A percentile compares a stretch with the other conserved stretches of the same genome.
Evolutionary conservation across 2,888 invertebrate genomes (phyloP).

Genomic region (Harpalus rufipes): DNA sequence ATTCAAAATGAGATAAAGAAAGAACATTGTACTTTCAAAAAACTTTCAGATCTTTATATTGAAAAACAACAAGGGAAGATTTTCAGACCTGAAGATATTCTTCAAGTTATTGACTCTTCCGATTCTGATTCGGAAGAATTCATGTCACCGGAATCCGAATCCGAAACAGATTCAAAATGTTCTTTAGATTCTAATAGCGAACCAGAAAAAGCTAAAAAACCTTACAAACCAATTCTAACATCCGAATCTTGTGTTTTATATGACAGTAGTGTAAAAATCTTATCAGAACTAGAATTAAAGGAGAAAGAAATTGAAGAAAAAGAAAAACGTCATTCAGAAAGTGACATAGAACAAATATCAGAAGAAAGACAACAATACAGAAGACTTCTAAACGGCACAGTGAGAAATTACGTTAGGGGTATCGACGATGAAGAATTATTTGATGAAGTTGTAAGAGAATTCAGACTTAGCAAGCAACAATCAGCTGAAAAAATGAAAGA

Average conservation of each 20-base stretch:
- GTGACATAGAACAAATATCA: conserved; percentile 11
- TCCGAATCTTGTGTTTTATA: background rate
- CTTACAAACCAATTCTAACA: conserved; percentile 22
- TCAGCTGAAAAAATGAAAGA: background rate
- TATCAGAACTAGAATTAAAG: background rate
- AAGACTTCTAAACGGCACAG: background rate
- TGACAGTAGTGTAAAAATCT: background rate
- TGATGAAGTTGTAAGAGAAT: conserved; percentile 18
- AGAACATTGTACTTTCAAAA: conserved; percentile 21
- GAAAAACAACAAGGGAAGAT: conserved; percentile 17
- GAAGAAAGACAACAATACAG: conserved; percentile 21
- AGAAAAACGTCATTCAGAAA: conserved; percentile 4
- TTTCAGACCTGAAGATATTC: conserved; percentile 5
- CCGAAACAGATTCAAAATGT: conserved; percentile 7
- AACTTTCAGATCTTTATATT: conserved; percentile 15
- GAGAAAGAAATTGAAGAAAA: conserved; percentile 2
- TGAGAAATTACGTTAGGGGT: conserved; percentile 13
- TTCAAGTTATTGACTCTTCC: background rate
- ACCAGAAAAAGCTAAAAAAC: background rate
- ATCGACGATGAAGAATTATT: conserved; percentile 19
- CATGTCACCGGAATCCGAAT: conserved; percentile 20
- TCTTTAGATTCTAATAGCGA: conserved; percentile 11
- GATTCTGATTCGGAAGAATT: conserved; percentile 37
- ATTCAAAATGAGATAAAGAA: conserved; percentile 3
- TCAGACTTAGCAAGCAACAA: background rate